Evolutionary conservation across 2,797 vertebrate species (phyloP).

Genomic region (Ctenosaura bakeri): DNA sequence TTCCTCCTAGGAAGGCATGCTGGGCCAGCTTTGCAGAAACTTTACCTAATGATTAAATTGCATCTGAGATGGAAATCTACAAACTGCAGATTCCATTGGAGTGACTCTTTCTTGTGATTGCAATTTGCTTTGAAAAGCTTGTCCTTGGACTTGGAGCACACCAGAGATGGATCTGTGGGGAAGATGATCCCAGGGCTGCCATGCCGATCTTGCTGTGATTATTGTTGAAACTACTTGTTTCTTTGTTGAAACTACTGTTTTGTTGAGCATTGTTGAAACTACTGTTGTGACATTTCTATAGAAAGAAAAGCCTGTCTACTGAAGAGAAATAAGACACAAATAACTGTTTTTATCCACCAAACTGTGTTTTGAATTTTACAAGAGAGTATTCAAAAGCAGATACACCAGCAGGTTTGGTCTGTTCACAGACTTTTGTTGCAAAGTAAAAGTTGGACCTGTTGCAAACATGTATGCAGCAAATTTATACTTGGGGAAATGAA

Average conservation of each 20-base stretch:
- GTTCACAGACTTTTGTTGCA: not conserved
- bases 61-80: constrained; percentile 79
- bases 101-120: constrained; percentile 83
- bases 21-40: constrained; percentile 76
- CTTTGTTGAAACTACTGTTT: constrained; percentile 42
- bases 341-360: not conserved
- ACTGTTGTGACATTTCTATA: constrained; percentile 32
- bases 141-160: constrained; percentile 72
- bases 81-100: constrained; percentile 83
- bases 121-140: constrained; percentile 84
- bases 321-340: constrained; percentile 21
- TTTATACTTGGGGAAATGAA: not conserved
- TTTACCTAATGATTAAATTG: constrained; percentile 87
- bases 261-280: constrained; percentile 34
- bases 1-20: constrained; percentile 71
- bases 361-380: accelerated
- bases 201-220: constrained; percentile 10
- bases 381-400: accelerated
- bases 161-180: constrained; percentile 67
- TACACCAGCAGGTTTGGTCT: accelerated
- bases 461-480: not conserved
- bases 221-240: constrained; percentile 37
- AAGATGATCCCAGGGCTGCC: constrained; percentile 44
- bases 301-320: not conserved
- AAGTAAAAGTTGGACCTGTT: not conserved